Evolutionary conservation across 2,888 invertebrate species (phyloP).

Genomic region (Polyommatus icarus): DNA sequence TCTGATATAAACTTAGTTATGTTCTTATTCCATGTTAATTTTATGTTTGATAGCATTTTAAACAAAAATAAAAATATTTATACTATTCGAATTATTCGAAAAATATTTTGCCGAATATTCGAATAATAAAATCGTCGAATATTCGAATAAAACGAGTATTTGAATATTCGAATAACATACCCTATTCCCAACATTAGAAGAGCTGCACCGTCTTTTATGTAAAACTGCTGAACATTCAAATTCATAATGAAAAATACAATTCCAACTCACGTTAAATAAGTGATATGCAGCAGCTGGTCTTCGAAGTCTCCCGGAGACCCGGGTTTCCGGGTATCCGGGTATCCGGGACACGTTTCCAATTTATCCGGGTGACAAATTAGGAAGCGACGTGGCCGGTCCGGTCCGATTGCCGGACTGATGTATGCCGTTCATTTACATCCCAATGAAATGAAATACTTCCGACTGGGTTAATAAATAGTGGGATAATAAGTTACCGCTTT

Average conservation of each 20-base stretch:
- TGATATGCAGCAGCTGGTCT: background rate
- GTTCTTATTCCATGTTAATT: too few species aligned
- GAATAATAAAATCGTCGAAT: too few species aligned
- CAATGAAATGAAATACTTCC: conserved; percentile 4
- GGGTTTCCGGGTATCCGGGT: background rate
- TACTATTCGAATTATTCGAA: too few species aligned
- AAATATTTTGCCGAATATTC: too few species aligned
- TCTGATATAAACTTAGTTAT: too few species aligned
- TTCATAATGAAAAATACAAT: background rate
- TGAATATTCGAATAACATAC: too few species aligned
- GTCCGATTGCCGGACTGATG: background rate
- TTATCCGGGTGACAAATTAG: conserved; percentile 11
- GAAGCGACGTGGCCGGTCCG: conserved; percentile 18
- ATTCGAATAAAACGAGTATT: too few species aligned
- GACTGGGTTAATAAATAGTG: too few species aligned
- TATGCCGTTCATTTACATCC: conserved; percentile 2
- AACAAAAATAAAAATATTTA: too few species aligned
- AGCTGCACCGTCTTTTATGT: background rate
- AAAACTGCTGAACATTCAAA: background rate
- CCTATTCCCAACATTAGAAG: background rate
- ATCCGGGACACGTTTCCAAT: conserved; percentile 2
- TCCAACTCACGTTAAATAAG: background rate
- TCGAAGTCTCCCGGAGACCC: background rate
- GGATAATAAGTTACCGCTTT: background rate
- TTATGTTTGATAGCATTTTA: too few species aligned